phyloP scores from a whole-genome alignment of 2,797 vertebrate genomes.

The Peromyscus melanophrys region DNA sequence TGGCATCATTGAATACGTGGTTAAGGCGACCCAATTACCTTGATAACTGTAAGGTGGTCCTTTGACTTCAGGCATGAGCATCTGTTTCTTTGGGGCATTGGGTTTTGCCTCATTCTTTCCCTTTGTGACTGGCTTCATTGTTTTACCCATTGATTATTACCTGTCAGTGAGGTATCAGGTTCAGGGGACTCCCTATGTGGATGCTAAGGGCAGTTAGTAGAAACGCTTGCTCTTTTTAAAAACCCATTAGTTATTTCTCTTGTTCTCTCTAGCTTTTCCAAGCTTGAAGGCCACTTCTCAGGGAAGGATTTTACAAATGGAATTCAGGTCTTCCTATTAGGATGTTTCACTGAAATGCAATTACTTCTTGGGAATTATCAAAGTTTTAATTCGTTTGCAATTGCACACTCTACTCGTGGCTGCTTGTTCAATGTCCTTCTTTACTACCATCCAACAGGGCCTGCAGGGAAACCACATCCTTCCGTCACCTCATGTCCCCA shows the following conservation, averaged over 20 bases:
- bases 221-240: background rate
- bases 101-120: conserved; percentile 45
- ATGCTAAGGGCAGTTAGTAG: background rate
- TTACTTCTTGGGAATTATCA: conserved; percentile 24
- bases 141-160: background rate
- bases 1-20: background rate
- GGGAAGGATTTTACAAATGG: background rate
- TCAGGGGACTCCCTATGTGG: background rate
- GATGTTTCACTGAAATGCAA: background rate
- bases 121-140: background rate
- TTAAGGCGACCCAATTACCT: conserved; percentile 12
- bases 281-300: conserved; percentile 37
- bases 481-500: background rate
- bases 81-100: background rate
- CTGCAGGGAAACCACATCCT: background rate
- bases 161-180: background rate
- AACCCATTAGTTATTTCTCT: background rate
- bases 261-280: background rate
- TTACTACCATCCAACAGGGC: background rate
- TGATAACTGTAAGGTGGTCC: background rate
- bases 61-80: conserved; percentile 4
- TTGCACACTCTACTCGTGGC: background rate
- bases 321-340: background rate
- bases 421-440: background rate
- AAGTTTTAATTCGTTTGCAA: conserved; percentile 50